Evolutionary conservation across 2,797 vertebrate species (phyloP).

Genomic region (Emys orbicularis): DNA sequence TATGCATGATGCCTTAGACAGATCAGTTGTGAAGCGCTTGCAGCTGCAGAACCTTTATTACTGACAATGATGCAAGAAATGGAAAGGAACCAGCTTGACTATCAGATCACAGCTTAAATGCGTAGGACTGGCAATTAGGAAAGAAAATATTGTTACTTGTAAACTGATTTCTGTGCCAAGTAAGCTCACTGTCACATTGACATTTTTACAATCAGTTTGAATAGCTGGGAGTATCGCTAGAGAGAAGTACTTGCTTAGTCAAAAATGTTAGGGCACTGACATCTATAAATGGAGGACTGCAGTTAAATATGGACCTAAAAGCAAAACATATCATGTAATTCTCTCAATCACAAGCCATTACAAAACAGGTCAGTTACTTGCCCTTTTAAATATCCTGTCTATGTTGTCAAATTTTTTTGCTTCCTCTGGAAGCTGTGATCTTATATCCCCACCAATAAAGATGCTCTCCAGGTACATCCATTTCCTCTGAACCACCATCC

Average conservation of each 20-base stretch:
- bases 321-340: not conserved
- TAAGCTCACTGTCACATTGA: not conserved
- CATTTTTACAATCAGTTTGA: not conserved
- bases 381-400: constrained; percentile 91
- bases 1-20: not conserved
- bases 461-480: constrained; percentile 99
- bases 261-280: not conserved
- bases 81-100: not conserved
- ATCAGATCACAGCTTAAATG: not conserved
- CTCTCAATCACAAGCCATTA: not conserved
- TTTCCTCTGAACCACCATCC: constrained; percentile 94
- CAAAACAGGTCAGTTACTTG: constrained; percentile 67
- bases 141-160: not conserved
- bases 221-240: not conserved
- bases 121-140: not conserved
- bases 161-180: not conserved
- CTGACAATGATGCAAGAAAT: not conserved
- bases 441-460: constrained; percentile 94
- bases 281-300: not conserved
- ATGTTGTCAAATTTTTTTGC: constrained; percentile 94
- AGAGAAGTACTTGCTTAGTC: not conserved
- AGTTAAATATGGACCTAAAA: not conserved
- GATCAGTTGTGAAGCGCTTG: not conserved
- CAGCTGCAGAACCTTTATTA: not conserved
- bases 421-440: constrained; percentile 93